Base-by-base conservation (phyloP, 1,140 invertebrate genomes). In the Bombyx mandarina region DNA sequence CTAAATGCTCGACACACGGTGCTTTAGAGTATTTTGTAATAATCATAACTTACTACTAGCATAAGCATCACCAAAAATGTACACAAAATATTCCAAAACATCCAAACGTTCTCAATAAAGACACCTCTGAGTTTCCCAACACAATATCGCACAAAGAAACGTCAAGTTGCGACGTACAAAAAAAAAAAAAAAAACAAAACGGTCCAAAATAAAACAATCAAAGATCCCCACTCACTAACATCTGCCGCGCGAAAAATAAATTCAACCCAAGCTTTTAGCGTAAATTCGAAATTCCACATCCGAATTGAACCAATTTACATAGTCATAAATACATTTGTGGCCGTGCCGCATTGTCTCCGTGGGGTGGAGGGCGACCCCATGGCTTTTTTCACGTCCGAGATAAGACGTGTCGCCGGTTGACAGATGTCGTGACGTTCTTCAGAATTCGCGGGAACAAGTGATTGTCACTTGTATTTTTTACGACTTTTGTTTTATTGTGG, bases 321-420 rank as follows among this genome's bases (percentile, higher is more conserved):
- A 83, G 79, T 86, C 77, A 86, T 86, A 86, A 86, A 86, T 83
- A 83, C 74, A 75, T 82, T 79, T 72, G 62, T 62, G 65, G 63
- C 64, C 44, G 52, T 52, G 52, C 59, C 45, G 57, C 61, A 60
- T 62, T 66, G 58, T 61, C 56, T 61, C 62, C 62, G 62, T 50
- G 54, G 62, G 62, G 62, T 63, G 55, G 53, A 8, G 7, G 5
- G 8, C 57, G 47, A 60, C 69, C 70, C 70, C 73, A 61, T 63
- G 66, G 72, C 67, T 69, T 82, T 79, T 77, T 75, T 77, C 65
- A 67, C 67, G 71, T 69, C 69, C 51, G 64, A 80, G 82, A 86
- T 86, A 86, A 83, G 80, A 82, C 63, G 57, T 73, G 79, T 79
- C 79, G 73, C 65, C 52, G 53, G 56, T 62, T 86, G 82, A 86